A percentile compares a stretch with the other conserved stretches of the same genome.
phyloP scores from a whole-genome alignment of 1,140 invertebrate genomes.

The Caerostris extrusa region DNA sequence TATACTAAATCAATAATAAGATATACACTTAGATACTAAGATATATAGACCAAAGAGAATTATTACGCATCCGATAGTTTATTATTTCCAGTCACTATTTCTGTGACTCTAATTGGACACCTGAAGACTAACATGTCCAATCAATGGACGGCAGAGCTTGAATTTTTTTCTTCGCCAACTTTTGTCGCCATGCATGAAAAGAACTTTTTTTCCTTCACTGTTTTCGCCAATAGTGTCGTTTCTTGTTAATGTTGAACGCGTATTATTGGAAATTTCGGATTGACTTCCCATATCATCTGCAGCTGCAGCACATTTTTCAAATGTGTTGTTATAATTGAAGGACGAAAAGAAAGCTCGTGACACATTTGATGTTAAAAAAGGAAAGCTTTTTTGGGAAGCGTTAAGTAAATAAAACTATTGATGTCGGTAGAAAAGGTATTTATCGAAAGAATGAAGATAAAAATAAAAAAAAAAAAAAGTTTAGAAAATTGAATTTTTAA shows the following conservation, averaged over 20 bases:
- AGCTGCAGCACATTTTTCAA: neutral
- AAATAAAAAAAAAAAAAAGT: too few species aligned
- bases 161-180: neutral
- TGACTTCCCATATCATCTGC: neutral
- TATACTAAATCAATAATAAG: too few species aligned
- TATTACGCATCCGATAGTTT: neutral
- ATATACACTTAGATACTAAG: too few species aligned
- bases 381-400: neutral
- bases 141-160: neutral
- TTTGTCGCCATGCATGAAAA: neutral
- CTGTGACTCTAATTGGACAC: neutral
- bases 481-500: too few species aligned
- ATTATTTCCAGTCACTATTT: neutral
- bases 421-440: too few species aligned
- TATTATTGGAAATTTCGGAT: neutral
- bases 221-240: neutral
- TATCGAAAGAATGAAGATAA: too few species aligned
- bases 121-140: neutral
- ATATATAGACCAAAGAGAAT: too few species aligned
- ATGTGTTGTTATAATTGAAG: neutral
- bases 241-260: neutral
- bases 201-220: neutral
- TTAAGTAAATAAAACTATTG: neutral
- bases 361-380: neutral
- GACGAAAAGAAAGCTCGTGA: neutral